These are phyloP conservation scores for Atractosteus spatula DNA, from an alignment of 2,113 vertebrate genomes.

Conservation along the genomic window DNA sequence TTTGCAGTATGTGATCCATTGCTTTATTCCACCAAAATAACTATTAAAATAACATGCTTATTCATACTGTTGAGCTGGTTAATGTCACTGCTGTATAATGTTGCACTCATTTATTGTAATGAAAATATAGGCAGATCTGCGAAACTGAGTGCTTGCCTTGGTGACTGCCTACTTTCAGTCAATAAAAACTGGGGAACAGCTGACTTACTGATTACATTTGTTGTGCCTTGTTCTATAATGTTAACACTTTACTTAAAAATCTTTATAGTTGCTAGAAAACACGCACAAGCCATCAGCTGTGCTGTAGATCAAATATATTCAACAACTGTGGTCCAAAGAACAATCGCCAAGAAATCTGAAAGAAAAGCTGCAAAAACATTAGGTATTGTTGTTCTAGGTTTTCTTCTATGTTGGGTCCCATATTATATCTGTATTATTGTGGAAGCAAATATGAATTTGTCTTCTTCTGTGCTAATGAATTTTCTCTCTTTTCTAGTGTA, in stretches of 20 bases:
- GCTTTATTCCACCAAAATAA: constrained; percentile 19
- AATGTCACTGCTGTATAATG: constrained; percentile 15
- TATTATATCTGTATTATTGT: not conserved
- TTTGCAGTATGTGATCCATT: constrained; percentile 16
- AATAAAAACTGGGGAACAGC: constrained; percentile 8
- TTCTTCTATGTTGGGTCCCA: not conserved
- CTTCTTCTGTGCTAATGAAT: not conserved
- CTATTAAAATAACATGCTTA: not conserved
- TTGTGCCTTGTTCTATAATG: constrained; percentile 5
- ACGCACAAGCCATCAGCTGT: constrained; percentile 1
- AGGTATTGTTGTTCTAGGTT: constrained; percentile 6
- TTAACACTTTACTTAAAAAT: constrained; percentile 10
- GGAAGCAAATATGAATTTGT: not conserved
- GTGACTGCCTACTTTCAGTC: not conserved
- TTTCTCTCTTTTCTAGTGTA: not conserved
- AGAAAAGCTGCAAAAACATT: constrained; percentile 21
- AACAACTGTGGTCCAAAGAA: not conserved
- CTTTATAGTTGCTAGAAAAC: constrained; percentile 18
- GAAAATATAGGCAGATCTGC: not conserved
- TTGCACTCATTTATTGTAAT: constrained; percentile 2
- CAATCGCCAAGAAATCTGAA: not conserved
- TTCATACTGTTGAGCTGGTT: not conserved
- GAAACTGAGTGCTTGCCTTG: not conserved
- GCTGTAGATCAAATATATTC: not conserved
- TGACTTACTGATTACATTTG: constrained; percentile 9